Evolutionary conservation across 1,140 invertebrate genomes (phyloP).

Genomic region (Mactra quadrangularis): DNA sequence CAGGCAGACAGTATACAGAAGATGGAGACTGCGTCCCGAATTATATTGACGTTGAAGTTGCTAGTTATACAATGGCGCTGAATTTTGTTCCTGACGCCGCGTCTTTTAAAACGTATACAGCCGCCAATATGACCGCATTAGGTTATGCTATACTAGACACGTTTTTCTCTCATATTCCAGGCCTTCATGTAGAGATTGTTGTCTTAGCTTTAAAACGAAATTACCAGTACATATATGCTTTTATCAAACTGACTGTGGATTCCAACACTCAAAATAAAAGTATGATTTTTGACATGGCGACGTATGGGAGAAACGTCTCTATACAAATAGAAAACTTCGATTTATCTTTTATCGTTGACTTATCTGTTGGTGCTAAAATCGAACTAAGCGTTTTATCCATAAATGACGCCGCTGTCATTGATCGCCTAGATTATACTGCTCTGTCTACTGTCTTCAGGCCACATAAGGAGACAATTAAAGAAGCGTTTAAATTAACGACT

Average conservation of each 20-base stretch:
- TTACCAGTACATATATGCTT: constrained; percentile 17
- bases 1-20: background rate
- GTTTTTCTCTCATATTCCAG: background rate
- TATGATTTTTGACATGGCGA: constrained; percentile 14
- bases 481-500: constrained; percentile 4
- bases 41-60: constrained; percentile 18
- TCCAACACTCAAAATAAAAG: background rate
- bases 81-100: background rate
- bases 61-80: constrained; percentile 15
- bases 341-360: background rate
- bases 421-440: constrained; percentile 30
- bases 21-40: constrained; percentile 12
- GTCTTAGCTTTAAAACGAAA: constrained; percentile 12
- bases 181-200: constrained; percentile 16
- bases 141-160: constrained; percentile 3
- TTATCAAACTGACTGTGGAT: constrained; percentile 10
- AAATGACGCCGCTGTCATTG: constrained; percentile 26
- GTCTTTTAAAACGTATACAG: background rate
- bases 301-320: constrained; percentile 18
- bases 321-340: background rate
- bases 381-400: constrained; percentile 40
- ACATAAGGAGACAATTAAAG: constrained; percentile 1
- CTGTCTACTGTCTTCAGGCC: background rate
- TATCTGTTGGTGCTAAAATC: constrained; percentile 34
- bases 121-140: background rate